These are phyloP conservation scores for Capra hircus DNA, from an alignment of 2,113 vertebrate species.

Conservation along the genomic window DNA sequence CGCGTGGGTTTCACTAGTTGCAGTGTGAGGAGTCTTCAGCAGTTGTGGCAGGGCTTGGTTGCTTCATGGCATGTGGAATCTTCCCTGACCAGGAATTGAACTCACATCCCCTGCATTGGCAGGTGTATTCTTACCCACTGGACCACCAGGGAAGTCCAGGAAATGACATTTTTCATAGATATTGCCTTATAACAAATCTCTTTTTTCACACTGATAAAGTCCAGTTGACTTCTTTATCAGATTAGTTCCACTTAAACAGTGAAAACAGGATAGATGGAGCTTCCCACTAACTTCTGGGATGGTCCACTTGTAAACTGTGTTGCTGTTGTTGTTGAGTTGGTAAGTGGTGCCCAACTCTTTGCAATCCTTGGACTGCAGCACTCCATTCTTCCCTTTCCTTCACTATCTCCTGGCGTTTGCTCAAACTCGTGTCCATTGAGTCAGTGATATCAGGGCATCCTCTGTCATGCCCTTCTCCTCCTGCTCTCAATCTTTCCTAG, in stretches of 20 bases:
- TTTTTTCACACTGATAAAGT: background rate
- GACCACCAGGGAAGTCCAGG: background rate
- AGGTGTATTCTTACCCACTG: background rate
- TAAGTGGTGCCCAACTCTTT: background rate
- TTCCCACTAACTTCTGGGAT: background rate
- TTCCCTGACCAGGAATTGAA: background rate
- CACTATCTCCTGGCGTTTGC: background rate
- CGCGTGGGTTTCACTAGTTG: background rate
- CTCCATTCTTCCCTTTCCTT: background rate
- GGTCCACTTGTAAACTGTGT: background rate
- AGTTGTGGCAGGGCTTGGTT: background rate
- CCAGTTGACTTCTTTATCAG: background rate
- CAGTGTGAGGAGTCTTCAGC: background rate
- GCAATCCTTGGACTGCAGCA: background rate
- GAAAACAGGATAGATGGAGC: background rate
- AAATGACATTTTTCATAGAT: background rate
- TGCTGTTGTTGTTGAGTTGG: background rate
- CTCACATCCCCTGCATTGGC: background rate
- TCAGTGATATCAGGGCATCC: background rate
- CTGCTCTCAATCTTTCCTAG: background rate
- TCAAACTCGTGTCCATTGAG: accelerated
- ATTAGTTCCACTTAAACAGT: background rate
- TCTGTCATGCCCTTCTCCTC: background rate
- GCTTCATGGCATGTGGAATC: background rate
- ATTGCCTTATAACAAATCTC: background rate